Percentiles rank a stretch among this genome's conserved stretches.
These are phyloP conservation scores for Apamea monoglypha DNA, from an alignment of 2,888 invertebrate species.

Conservation along the genomic window DNA sequence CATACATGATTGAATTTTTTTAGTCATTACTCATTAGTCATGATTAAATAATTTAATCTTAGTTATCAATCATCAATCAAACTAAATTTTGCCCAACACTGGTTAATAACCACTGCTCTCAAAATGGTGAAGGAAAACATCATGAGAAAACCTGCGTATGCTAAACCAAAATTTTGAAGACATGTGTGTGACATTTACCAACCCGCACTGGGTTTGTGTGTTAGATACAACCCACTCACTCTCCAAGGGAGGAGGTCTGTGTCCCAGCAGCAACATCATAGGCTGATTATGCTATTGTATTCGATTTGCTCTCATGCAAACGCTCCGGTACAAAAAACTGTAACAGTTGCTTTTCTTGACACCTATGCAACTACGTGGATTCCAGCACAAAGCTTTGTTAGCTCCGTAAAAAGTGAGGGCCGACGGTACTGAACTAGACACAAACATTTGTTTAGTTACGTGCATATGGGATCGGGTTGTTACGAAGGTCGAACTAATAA, in stretches of 20 bases:
- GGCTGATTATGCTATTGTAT: background rate
- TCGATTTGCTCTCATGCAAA: constrained; percentile 29
- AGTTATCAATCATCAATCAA: no score
- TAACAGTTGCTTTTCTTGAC: constrained; percentile 24
- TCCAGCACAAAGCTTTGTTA: constrained; percentile 21
- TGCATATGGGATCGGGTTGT: constrained; percentile 33
- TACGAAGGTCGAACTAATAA: constrained; percentile 43
- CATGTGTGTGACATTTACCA: no score
- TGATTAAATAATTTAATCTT: no score
- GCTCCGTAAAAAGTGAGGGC: constrained; percentile 35
- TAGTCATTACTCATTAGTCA: no score
- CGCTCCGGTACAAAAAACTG: constrained; percentile 9
- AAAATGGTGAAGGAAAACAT: no score
- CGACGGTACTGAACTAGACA: constrained; percentile 13
- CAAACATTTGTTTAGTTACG: constrained; percentile 38
- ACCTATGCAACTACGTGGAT: constrained; percentile 15
- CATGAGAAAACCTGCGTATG: no score
- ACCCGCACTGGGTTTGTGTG: no score
- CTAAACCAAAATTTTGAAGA: no score
- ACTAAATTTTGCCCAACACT: no score
- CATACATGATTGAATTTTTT: no score
- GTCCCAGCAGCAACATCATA: background rate
- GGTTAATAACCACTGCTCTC: no score
- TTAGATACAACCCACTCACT: no score
- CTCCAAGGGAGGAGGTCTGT: background rate